Conservation (phyloP, 1,140 invertebrate species). For the Belonocnema kinseyi region DNA sequence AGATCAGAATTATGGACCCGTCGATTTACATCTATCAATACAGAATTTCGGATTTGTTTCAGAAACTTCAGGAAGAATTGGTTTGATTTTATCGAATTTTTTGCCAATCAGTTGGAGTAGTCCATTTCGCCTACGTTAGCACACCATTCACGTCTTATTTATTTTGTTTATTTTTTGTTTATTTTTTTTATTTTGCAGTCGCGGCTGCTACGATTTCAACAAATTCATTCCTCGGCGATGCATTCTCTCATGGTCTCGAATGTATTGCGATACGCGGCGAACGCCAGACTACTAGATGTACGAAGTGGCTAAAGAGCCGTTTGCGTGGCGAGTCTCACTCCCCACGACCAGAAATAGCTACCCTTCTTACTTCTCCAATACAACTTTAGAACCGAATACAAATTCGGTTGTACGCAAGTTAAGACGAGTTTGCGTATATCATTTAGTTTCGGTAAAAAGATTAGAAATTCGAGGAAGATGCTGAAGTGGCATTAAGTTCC, state of each 20-base stretch:
- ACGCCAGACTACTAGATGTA: constrained; percentile 72
- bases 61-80: neutral
- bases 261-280: constrained; percentile 71
- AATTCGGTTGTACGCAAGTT: neutral
- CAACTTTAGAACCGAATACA: constrained; percentile 58
- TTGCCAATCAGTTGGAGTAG: constrained; percentile 17
- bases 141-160: constrained; percentile 22
- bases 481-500: neutral
- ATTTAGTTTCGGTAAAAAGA: constrained; percentile 13
- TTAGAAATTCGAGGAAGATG: neutral
- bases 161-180: constrained; percentile 9
- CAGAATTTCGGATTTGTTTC: constrained; percentile 24
- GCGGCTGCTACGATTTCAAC: constrained; percentile 42
- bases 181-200: constrained; percentile 44
- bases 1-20: constrained; percentile 41
- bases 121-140: constrained; percentile 34
- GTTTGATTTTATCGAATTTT: neutral
- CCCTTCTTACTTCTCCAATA: constrained; percentile 74
- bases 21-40: constrained; percentile 36
- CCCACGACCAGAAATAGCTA: constrained; percentile 75
- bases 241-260: constrained; percentile 53
- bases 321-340: constrained; percentile 67
- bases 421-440: constrained; percentile 1
- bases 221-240: constrained; percentile 35
- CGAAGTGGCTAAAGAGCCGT: constrained; percentile 71